A percentile compares a stretch with the other conserved stretches of the same genome.
Evolutionary conservation across 2,888 invertebrate genomes (phyloP).

Genomic region (Rhamnusium bicolor): DNA sequence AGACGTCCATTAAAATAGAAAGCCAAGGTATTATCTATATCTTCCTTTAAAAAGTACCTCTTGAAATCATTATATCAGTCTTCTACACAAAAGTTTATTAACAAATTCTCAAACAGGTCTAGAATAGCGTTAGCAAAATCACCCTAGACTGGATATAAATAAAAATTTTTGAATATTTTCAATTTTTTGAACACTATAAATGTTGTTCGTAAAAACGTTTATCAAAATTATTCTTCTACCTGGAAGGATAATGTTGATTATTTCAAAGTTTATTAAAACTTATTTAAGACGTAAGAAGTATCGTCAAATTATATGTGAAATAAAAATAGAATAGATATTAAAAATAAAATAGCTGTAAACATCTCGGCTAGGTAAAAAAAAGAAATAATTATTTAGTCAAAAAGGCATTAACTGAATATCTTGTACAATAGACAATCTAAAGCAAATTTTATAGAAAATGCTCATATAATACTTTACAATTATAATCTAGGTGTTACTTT

Average conservation of each 20-base stretch:
- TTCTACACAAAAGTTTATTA: conserved; percentile 27
- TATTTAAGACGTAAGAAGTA: conserved; percentile 29
- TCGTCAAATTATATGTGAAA: conserved; percentile 48
- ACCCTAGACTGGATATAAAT: conserved; percentile 11
- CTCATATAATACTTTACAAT: background rate
- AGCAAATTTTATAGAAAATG: conserved; percentile 11
- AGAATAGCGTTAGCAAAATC: conserved; percentile 1
- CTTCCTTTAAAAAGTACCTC: conserved; percentile 23
- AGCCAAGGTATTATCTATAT: conserved; percentile 15
- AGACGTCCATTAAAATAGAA: conserved; percentile 20
- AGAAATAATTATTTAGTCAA: conserved; percentile 63
- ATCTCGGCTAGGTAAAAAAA: conserved; percentile 63
- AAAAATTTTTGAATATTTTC: conserved; percentile 5
- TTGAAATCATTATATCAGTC: conserved; percentile 37
- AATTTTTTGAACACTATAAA: conserved; percentile 40
- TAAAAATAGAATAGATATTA: conserved; percentile 46
- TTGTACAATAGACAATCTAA: conserved; percentile 17
- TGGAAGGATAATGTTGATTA: conserved; percentile 47
- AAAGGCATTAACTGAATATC: conserved; percentile 53
- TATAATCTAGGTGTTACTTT: background rate
- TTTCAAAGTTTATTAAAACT: conserved; percentile 50
- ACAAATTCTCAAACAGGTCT: background rate
- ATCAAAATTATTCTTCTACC: conserved; percentile 48
- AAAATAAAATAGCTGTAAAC: conserved; percentile 61
- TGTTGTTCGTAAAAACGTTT: conserved; percentile 49